Conservation (phyloP, 2,113 vertebrate genomes). For the Odontophorus gujanensis region DNA sequence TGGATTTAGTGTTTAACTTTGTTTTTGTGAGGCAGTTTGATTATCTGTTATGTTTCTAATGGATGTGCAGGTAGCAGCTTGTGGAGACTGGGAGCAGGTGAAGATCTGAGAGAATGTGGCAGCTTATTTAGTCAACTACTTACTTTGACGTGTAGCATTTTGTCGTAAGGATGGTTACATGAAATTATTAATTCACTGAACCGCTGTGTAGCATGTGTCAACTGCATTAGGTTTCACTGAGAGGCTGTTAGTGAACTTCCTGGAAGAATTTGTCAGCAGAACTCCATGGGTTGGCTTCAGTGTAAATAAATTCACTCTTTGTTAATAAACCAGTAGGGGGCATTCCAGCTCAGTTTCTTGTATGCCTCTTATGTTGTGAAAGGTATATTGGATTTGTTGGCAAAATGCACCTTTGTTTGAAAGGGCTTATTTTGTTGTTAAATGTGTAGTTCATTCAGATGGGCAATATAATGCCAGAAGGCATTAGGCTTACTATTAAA, state of each 20-base stretch:
- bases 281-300: neutral
- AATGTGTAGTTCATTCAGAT: neutral
- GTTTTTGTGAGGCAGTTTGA: neutral
- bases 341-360: constrained; percentile 50
- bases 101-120: neutral
- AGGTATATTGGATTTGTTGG: neutral
- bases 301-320: neutral
- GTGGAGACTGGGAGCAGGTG: neutral
- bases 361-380: neutral
- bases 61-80: neutral
- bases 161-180: neutral
- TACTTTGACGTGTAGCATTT: neutral
- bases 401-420: neutral
- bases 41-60: neutral
- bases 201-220: neutral
- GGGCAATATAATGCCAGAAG: neutral
- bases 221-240: neutral
- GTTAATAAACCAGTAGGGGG: constrained; percentile 52
- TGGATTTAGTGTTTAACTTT: neutral
- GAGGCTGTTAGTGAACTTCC: neutral
- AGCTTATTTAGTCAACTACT: neutral
- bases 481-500: neutral
- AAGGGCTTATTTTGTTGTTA: neutral
- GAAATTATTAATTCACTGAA: neutral
- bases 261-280: neutral